Evolutionary conservation across 2,113 vertebrate genomes (phyloP), one percentile per base, ranked within the genome.

Genomic region (Piprites chloris): DNA sequence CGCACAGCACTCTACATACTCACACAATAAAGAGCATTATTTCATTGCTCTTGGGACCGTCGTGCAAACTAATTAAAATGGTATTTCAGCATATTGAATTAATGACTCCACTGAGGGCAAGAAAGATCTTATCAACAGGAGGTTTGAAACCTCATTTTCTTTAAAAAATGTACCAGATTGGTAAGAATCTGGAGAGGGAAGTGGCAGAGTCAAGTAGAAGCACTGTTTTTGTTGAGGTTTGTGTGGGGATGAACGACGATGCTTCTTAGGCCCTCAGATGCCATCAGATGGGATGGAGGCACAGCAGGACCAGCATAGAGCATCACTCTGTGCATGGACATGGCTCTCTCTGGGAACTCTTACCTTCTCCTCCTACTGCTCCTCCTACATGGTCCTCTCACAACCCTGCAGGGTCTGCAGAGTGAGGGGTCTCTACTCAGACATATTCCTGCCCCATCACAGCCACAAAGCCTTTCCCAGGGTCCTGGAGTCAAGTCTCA

Each of bases 81-180:
- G 69, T 41, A 90, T 91, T 92, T 91, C 92, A 58, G 90, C 65
- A 58, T 87, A 93, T 73, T 87, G 94, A 82, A 95, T 96, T 96
- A 93, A 96, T 85, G 92, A 93, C 95, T 93, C 96, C 88, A 47
- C 77, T 5, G 93, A 95, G 95, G 93, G 96, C 88, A 78, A 65
- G 95, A 76, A 85, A 87, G 95, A 96, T 96, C 53, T 94, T 91
- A 96, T 92, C 96, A 83, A 49, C 6, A 23, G 65, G 73, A 49
- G 1, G 62, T 95, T 19, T 90, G 92, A 92, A 96, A 95, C 56
- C 83, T 90, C 84, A 1, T 58, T 42, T 65, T 66, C 80, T 69
- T 85, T 30, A 37, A 65, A 73, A 94, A 90, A 90, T 22, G 76
- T 62, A 73, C 85, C 1, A 6, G 87, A 9, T 35, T 22, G 87